Evolutionary conservation across 1,140 invertebrate genomes (phyloP).

Genomic region (Lysiphlebus fabarum): DNA sequence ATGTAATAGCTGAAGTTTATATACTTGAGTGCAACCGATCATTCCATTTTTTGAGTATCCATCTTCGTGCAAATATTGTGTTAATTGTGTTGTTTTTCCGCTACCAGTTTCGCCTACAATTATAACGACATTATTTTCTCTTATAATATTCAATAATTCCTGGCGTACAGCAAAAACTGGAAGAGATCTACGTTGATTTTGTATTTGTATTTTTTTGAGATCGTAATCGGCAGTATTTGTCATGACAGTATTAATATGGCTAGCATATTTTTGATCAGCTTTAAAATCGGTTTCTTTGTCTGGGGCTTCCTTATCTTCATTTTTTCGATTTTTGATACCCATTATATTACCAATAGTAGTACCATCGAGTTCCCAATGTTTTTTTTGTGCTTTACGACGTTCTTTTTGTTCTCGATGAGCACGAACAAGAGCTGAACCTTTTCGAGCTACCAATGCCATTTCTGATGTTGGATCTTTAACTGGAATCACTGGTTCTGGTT

Average conservation of each 20-base stretch:
- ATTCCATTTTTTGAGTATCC: constrained; percentile 91
- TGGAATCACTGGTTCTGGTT: constrained; percentile 74
- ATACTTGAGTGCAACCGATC: constrained; percentile 82
- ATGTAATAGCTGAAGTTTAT: constrained; percentile 13
- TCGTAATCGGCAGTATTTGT: constrained; percentile 71
- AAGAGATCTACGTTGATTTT: constrained; percentile 86
- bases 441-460: constrained; percentile 95
- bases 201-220: constrained; percentile 80
- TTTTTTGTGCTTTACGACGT: constrained; percentile 91
- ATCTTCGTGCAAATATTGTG: constrained; percentile 97
- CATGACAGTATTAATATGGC: constrained; percentile 67
- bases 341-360: constrained; percentile 94
- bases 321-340: constrained; percentile 76
- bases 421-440: constrained; percentile 88
- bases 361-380: constrained; percentile 98
- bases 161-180: constrained; percentile 96
- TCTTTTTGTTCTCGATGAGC: constrained; percentile 95
- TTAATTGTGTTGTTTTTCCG: constrained; percentile 98
- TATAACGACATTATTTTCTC: constrained; percentile 93
- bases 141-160: constrained; percentile 87
- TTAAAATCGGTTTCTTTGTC: constrained; percentile 70
- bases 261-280: constrained; percentile 92
- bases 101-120: constrained; percentile 98
- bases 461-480: constrained; percentile 94
- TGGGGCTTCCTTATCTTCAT: constrained; percentile 68